Evolutionary conservation across 2,797 vertebrate genomes (phyloP), one percentile per base, ranked within the genome.

Genomic region (Amblyopsis hoosieri): DNA sequence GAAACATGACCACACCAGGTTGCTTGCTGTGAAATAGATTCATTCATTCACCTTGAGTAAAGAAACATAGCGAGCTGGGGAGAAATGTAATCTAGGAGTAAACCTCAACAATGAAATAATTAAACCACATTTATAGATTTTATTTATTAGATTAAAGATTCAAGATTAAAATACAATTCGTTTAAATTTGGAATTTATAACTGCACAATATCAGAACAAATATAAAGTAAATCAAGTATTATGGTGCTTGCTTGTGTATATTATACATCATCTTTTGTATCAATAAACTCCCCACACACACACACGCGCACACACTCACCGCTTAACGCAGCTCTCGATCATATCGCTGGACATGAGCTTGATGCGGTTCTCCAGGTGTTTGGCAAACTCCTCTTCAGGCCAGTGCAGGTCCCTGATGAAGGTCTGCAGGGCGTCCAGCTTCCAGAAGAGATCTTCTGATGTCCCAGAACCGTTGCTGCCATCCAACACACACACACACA

Each of bases 371-470:
- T 99, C 97, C 7, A 99, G 90, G 85, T 99, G 97, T 74, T 98
- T 98, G 78, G 96, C 97, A 75, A 99, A 99, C 87, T 99, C 97
- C 60, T 99, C 97, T 81, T 99, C 98, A 0, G 98, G 98, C 98
- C 98, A 99, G 84, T 99, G 97, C 60, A 99, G 91, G 88, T 99
- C 97, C 78, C 96, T 94, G 87, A 99, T 98, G 90, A 99, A 99
- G 12, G 96, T 98, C 90, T 99, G 98, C 54, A 99, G 95, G 71
- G 98, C 98, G 47, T 99, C 97, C 2, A 99, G 93, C 90, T 99
- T 99, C 98, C 98, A 99, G 87, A 99, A 99, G 69, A 99, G 92
- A 86, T 99, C 98, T 92, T 99, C 98, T 0, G 97, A 98, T 12
- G 97, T 96, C 75, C 96, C 97, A 58, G 98, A 99, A 89, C 98